Evolutionary conservation across 2,888 invertebrate species (phyloP), one percentile per base, ranked within the genome.

Genomic region (Ophioninae sp.): DNA sequence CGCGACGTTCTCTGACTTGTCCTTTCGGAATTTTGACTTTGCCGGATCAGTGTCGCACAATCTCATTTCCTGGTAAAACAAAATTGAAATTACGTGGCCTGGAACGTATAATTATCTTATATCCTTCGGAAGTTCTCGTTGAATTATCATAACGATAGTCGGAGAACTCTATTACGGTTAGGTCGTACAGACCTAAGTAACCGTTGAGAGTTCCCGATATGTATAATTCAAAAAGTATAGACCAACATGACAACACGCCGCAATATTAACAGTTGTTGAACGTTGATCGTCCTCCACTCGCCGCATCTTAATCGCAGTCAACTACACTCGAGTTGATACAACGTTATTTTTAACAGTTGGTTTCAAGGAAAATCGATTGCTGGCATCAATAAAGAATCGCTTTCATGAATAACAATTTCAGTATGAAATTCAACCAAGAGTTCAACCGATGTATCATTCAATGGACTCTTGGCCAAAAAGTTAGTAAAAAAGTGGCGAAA

Each of bases 121-220:
- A 17, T 8, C 73, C 44, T 59, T 21, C 30, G 44, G 30, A 69
- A 23, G n/a, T 70, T 21, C 20, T 56, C 0, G 39, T 37, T 59
- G 6, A 21, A 20, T 13, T 17, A 23, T 73, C 73, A 44, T 20
- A 62, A 44, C 41, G 23, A 73, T 39, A 39, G 7, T 44, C 23
- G 17, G 41, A 62, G 73, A 73, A 62, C 73, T 73, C 8, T 72
- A 62, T 73, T 61, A 61, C 61, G 44, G 20, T 21, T 8, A 20
- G 37, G 37, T 50, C 7, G 30, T 67, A 67, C 39, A 20, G 8
- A 13, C 41, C 44, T 68, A 68, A 44, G 44, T 41, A 68, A 13
- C 21, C 59, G 21, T 59, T 59, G 2, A 0, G 17, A 62, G 13
- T 30, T 62, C 30, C 30, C 23, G 30, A 20, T 62, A 30, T 62